phyloP scores from a whole-genome alignment of 2,888 invertebrate species.

The Thymelicus acteon region DNA sequence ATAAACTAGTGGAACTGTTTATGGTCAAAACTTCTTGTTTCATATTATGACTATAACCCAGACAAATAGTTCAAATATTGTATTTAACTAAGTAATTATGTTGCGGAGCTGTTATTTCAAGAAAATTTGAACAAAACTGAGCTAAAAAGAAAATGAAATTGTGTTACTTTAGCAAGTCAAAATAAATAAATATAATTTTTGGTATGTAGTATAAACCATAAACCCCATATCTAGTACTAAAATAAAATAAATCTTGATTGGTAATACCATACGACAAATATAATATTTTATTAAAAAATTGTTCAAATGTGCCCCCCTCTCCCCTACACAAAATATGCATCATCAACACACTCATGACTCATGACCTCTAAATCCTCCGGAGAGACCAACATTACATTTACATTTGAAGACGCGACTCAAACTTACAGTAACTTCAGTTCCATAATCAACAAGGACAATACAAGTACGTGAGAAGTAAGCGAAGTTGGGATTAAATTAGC shows the following conservation, averaged over 20 bases:
- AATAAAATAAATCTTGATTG: too few species aligned
- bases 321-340: constrained; percentile 20
- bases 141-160: too few species aligned
- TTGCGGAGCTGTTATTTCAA: not conserved
- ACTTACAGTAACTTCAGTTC: constrained; percentile 30
- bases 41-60: not conserved
- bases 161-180: too few species aligned
- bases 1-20: too few species aligned
- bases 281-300: too few species aligned
- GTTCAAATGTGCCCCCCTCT: too few species aligned
- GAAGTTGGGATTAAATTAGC: constrained; percentile 79
- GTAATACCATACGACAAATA: too few species aligned
- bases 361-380: constrained; percentile 24
- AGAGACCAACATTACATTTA: constrained; percentile 32
- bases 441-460: constrained; percentile 41
- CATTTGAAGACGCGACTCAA: constrained; percentile 34
- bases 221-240: too few species aligned
- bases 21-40: too few species aligned
- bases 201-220: too few species aligned
- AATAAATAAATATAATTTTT: too few species aligned
- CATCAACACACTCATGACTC: constrained; percentile 11
- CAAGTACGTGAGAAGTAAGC: constrained; percentile 68
- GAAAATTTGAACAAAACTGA: too few species aligned
- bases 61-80: not conserved
- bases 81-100: not conserved